These are phyloP conservation scores for Rhinogobio ventralis DNA, from an alignment of 2,797 vertebrate genomes.

Conservation along the genomic window DNA sequence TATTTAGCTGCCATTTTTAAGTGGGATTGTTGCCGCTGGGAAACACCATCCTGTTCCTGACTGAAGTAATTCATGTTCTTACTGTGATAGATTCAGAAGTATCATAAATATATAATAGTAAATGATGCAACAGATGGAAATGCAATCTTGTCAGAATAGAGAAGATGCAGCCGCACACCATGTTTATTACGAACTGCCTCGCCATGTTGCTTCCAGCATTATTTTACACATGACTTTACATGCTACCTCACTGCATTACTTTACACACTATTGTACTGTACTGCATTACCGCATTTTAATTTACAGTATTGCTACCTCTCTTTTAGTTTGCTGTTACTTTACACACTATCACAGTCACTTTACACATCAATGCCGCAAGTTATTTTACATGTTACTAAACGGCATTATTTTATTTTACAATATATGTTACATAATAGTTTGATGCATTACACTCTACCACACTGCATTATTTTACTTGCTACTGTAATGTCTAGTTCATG, in stretches of 20 bases:
- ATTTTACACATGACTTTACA: too few relatives aligned
- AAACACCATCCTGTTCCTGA: constrained; percentile 2
- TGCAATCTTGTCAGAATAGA: not conserved
- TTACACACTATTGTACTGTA: not conserved
- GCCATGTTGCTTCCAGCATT: not conserved
- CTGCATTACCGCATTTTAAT: too few relatives aligned
- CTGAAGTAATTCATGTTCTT: constrained; percentile 13
- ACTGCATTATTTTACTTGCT: not conserved
- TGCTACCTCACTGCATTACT: too few relatives aligned
- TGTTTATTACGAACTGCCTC: not conserved
- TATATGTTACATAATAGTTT: too few relatives aligned
- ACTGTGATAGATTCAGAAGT: constrained; percentile 6
- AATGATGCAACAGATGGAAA: constrained; percentile 40
- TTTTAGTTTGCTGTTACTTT: too few relatives aligned
- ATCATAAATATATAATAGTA: constrained; percentile 25
- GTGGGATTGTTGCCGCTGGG: constrained; percentile 57
- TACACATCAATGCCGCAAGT: too few relatives aligned
- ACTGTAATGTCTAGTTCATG: too few relatives aligned
- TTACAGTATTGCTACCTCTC: too few relatives aligned
- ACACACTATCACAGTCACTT: too few relatives aligned
- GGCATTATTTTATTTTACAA: too few relatives aligned
- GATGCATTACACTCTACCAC: not conserved
- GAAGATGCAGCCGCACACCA: not conserved
- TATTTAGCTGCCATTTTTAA: constrained; percentile 74
- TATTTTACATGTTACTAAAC: too few relatives aligned